These are phyloP conservation scores for Tricholaema leucomelas DNA, from an alignment of 2,113 vertebrate species.

Conservation along the genomic window DNA sequence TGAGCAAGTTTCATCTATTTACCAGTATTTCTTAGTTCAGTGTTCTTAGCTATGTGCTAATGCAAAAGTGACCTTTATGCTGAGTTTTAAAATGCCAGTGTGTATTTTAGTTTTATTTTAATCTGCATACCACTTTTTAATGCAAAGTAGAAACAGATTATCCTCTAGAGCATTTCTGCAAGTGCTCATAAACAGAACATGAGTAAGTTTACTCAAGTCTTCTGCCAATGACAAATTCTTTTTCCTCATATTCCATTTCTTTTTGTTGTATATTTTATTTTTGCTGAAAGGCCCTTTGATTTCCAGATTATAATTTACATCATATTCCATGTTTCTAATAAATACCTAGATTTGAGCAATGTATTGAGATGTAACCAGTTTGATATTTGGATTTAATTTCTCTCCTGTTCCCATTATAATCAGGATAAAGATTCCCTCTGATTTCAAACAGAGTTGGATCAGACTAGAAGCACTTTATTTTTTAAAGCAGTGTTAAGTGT, in stretches of 20 bases:
- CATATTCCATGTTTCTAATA: neutral
- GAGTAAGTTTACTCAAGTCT: neutral
- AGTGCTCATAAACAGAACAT: neutral
- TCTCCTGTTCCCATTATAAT: neutral
- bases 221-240: neutral
- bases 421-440: neutral
- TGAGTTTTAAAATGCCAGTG: neutral
- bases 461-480: neutral
- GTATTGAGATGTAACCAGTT: neutral
- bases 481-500: conserved; percentile 36
- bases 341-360: neutral
- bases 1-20: neutral
- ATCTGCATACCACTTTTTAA: neutral
- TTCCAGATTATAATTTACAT: neutral
- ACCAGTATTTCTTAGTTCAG: neutral
- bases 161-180: neutral
- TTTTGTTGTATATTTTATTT: neutral
- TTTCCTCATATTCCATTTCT: neutral
- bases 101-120: neutral
- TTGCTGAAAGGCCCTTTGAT: neutral
- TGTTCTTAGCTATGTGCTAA: neutral
- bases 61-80: neutral
- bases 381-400: neutral
- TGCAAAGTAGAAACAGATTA: neutral
- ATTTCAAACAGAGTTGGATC: neutral